Evolutionary conservation across 2,888 invertebrate genomes (phyloP), one percentile per base, ranked within the genome.

Genomic region (Congeria kusceri): DNA sequence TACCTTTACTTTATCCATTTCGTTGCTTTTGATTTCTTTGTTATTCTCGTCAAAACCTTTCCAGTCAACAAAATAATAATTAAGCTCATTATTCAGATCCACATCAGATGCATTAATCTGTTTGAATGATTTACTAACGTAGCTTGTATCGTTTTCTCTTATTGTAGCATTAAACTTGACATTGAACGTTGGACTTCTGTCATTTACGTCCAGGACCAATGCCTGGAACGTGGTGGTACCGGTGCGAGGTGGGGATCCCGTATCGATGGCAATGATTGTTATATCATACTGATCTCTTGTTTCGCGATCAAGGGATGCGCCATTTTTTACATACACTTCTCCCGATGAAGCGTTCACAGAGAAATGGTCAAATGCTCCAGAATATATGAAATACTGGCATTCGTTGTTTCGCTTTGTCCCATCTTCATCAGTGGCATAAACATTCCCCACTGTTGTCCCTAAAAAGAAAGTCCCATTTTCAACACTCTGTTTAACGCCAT

Each of bases 121-220:
- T n/a, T 59, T 53, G 1, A 74, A 25, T 9, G 39, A 18, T 13
- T 13, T 23, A 11, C 20, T 56, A 29, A 49, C 53, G 0, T 7
- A 0, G 20, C 15, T 5, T 15, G 47, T 64, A 0, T 27, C n/a
- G 56, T 69, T 69, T 68, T 80, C 83, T 25, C 25, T 20, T 5
- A 77, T 68, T 3, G 11, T 7, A 0, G 28, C 56, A 2, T 13
- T 78, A 3, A 15, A 0, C 1, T 25, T 47, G 2, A 53, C 3
- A 15, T 47, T 57, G 58, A 83, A 83, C 1, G 7, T 23, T 20
- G 92, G 92, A 18, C 28, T 29, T 71, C 88, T 86, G 72, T 92
- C 91, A 67, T 92, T 92, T 15, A 90, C 87, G 61, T 90, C 89
- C n/a, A 20, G 59, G 1, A 92, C 62, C 1, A 68, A 53, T 2